Base-by-base conservation (phyloP, 2,888 invertebrate genomes). In the Drosophila anomalata region DNA sequence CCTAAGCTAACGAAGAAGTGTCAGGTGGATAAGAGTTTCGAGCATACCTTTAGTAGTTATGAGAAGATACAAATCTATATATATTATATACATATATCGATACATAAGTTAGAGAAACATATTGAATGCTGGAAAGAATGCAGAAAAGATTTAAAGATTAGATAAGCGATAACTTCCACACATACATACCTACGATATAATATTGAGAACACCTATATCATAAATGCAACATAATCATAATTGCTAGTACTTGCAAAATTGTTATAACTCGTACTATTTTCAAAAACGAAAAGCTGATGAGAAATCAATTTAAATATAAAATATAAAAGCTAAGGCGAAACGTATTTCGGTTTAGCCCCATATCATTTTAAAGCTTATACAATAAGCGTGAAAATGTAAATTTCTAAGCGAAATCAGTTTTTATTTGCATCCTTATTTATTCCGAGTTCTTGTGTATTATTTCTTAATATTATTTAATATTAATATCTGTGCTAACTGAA, bases 71-170 rank as follows among this genome's bases (percentile, higher is more conserved):
- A 33, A 63, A 74, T 72, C 75, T 73, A 70, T 77, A 76, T 57
- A 78, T 68, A 68, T 48, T 58, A 68, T 69, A 57, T 60, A 69
- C 60, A 68, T 31, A 58, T 69, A 60, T 59, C 70, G 51, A 68
- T 68, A 42, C 48, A 59, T 67, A 74, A 67, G 61, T 69, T 61
- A 80, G 73, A 56, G 67, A 81, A 69, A 81, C 78, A 87, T 80
- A 81, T 82, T 77, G 73, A 88, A 77, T 76, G 85, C 86, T 79
- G 83, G 78, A 78, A 79, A 69, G 72, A 85, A 77, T 85, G 83
- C 83, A 79, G 86, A 85, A 87, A 67, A 33, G 44, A 85, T 78
- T 73, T 79, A 74, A 68, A 63, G 8, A 41, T 36, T 74, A 73
- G 73, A 73, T 87, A 80, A 74, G 78, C 78, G 47, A 41, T 61